Percentiles rank a stretch among this genome's conserved stretches.
Conservation (phyloP, 2,888 invertebrate species). For the Poecilobothrus nobilitatus region DNA sequence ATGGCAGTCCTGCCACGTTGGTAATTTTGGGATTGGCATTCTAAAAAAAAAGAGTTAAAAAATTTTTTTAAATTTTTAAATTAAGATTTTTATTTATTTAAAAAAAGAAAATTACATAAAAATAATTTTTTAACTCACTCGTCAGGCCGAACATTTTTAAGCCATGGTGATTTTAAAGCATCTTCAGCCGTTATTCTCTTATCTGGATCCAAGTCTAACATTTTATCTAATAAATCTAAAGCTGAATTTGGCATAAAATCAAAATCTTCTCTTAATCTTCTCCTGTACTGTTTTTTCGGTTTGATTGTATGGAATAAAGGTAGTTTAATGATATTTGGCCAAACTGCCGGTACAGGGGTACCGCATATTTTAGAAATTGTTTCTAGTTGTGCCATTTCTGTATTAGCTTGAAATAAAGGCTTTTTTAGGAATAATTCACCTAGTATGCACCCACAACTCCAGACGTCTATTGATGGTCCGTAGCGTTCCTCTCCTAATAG, state of each 20-base stretch:
- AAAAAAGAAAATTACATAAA: slow-evolving; percentile 10
- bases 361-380: slow-evolving; percentile 91
- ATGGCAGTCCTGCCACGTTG: slow-evolving; percentile 97
- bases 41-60: slow-evolving; percentile 42
- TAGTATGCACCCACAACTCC: slow-evolving; percentile 99
- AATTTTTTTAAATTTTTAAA: neutral
- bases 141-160: slow-evolving; percentile 82
- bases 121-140: slow-evolving; percentile 54
- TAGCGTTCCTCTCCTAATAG: slow-evolving; percentile 93
- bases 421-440: slow-evolving; percentile 95
- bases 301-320: slow-evolving; percentile 87
- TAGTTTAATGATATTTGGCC: slow-evolving; percentile 91
- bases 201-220: slow-evolving; percentile 93
- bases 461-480: slow-evolving; percentile 95
- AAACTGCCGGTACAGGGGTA: slow-evolving; percentile 89
- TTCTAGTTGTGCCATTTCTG: slow-evolving; percentile 89
- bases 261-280: slow-evolving; percentile 87
- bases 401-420: slow-evolving; percentile 91
- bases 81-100: slow-evolving; percentile 8
- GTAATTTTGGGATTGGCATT: slow-evolving; percentile 75
- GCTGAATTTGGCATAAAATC: slow-evolving; percentile 82
- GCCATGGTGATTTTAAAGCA: slow-evolving; percentile 85
- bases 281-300: slow-evolving; percentile 80
- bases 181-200: slow-evolving; percentile 89
- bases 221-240: slow-evolving; percentile 83